phyloP scores from a whole-genome alignment of 2,797 vertebrate species.

The Diplodus sargus region DNA sequence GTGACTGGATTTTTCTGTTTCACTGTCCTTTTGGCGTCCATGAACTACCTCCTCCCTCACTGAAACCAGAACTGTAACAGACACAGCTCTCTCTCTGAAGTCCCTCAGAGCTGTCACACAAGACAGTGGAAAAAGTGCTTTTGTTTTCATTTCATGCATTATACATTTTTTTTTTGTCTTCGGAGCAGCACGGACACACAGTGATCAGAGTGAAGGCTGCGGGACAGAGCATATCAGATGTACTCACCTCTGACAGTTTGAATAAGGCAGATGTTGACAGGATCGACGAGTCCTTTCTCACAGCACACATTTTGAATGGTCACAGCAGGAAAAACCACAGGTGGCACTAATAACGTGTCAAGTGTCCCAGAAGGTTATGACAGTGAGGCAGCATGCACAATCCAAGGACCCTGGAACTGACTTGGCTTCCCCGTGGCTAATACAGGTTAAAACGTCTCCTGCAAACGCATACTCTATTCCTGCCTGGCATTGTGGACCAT shows the following conservation, averaged over 20 bases:
- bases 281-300: background rate
- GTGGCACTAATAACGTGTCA: background rate
- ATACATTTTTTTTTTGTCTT: slow-evolving; percentile 33
- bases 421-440: background rate
- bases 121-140: slow-evolving; percentile 7
- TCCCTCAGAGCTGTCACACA: slow-evolving; percentile 20
- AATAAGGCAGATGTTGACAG: background rate
- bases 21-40: slow-evolving; percentile 7
- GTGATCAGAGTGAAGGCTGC: slow-evolving; percentile 7
- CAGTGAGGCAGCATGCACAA: background rate
- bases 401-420: background rate
- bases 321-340: background rate
- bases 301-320: background rate
- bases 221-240: background rate
- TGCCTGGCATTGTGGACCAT: background rate
- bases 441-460: background rate
- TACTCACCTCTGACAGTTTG: background rate
- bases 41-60: slow-evolving; percentile 64
- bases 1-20: background rate
- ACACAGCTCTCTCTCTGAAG: background rate
- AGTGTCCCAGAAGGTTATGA: background rate
- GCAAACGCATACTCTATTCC: background rate
- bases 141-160: slow-evolving; percentile 62
- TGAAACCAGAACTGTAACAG: slow-evolving; percentile 16
- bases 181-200: slow-evolving; percentile 36